phyloP scores from a whole-genome alignment of 2,797 vertebrate genomes.

The Dromococcyx pavoninus region DNA sequence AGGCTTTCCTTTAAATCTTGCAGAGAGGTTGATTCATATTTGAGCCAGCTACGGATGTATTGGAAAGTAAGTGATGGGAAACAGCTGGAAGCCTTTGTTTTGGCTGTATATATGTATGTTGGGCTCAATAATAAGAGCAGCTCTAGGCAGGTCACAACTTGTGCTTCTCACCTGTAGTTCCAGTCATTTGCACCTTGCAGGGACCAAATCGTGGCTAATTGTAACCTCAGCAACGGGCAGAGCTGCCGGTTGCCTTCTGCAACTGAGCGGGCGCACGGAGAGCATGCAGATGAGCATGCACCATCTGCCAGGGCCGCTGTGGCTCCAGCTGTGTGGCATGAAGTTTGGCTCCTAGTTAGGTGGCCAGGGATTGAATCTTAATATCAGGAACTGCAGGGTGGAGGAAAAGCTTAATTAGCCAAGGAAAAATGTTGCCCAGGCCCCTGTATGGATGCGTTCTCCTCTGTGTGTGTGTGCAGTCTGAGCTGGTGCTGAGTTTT shows the following conservation, averaged over 20 bases:
- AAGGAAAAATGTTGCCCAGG: neutral
- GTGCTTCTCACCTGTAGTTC: neutral
- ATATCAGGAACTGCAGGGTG: neutral
- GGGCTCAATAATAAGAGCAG: neutral
- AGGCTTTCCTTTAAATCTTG: neutral
- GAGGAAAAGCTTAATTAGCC: neutral
- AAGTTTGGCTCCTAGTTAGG: neutral
- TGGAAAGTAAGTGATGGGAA: neutral
- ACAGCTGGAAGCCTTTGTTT: neutral
- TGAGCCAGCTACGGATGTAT: neutral
- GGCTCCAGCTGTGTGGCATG: constrained; percentile 43
- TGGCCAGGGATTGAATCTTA: neutral
- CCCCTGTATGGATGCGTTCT: accelerated
- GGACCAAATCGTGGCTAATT: neutral
- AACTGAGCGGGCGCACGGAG: neutral
- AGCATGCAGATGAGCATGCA: constrained; percentile 39
- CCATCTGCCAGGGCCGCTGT: constrained; percentile 51
- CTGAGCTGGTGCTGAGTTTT: neutral
- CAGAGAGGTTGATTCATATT: neutral
- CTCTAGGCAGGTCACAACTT: neutral
- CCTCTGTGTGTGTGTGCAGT: neutral
- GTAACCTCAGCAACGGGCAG: neutral
- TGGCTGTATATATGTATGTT: neutral
- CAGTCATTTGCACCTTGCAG: neutral
- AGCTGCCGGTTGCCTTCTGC: neutral